Evolutionary conservation across 2,888 invertebrate species (phyloP).

Genomic region (Orthonychiurus folsomi): DNA sequence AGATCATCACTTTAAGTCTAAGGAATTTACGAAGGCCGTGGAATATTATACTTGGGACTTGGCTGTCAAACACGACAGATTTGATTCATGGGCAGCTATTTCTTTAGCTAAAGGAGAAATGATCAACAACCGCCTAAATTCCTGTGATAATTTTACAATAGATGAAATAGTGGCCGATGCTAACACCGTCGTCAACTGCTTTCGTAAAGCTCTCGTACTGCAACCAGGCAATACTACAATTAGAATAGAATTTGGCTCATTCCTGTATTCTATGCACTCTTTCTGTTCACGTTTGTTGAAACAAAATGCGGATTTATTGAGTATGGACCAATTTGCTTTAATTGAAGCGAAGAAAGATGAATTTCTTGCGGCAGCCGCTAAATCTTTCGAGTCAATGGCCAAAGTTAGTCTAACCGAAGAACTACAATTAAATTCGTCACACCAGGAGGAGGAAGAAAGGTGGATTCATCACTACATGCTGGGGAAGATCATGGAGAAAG

Average conservation of each 20-base stretch:
- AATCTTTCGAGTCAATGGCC: constrained; percentile 57
- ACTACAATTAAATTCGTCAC: constrained; percentile 42
- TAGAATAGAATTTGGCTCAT: constrained; percentile 85
- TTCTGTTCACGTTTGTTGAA: constrained; percentile 78
- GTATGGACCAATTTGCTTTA: constrained; percentile 50
- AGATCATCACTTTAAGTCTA: constrained; percentile 84
- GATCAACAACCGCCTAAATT: constrained; percentile 71
- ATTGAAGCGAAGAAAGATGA: constrained; percentile 68
- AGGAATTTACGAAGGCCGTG: constrained; percentile 62
- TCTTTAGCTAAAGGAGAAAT: constrained; percentile 69
- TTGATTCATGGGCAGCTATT: constrained; percentile 89
- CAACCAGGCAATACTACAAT: constrained; percentile 64
- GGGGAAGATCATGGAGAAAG: constrained; percentile 89
- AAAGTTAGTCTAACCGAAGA: constrained; percentile 30
- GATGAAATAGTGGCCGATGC: constrained; percentile 50
- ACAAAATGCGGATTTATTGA: constrained; percentile 41
- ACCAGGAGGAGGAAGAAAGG: constrained; percentile 64
- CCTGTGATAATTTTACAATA: constrained; percentile 43
- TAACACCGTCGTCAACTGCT: constrained; percentile 67
- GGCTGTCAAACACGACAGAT: constrained; percentile 62
- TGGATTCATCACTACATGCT: constrained; percentile 93
- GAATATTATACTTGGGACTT: constrained; percentile 77
- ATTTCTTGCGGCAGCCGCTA: constrained; percentile 66
- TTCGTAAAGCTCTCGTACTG: constrained; percentile 65
- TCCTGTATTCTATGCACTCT: constrained; percentile 81